Evolutionary conservation across 2,888 invertebrate species (phyloP).

Genomic region (Reticulitermes lucifugus): DNA sequence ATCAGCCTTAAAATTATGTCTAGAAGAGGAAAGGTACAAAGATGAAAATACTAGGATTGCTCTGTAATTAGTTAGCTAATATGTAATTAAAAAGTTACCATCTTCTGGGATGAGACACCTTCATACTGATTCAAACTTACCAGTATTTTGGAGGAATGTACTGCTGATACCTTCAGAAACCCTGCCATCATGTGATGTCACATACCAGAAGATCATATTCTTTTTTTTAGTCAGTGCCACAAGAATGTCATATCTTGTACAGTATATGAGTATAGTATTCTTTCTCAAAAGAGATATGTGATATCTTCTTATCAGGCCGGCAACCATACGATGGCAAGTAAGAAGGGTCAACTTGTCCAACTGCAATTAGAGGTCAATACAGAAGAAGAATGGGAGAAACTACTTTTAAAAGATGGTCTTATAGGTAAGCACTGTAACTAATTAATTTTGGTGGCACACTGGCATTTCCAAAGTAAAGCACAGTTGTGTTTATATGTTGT

Average conservation of each 20-base stretch:
- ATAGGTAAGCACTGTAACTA: constrained; percentile 68
- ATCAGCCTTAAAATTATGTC: background rate
- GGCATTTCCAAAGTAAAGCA: no score
- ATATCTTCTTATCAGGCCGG: background rate
- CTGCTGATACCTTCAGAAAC: no score
- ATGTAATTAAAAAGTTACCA: background rate
- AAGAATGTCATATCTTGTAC: no score
- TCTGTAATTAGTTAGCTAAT: background rate
- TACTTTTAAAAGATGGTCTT: constrained; percentile 80
- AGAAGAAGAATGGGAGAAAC: constrained; percentile 88
- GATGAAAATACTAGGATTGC: background rate
- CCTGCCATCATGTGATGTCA: no score
- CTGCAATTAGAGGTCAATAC: constrained; percentile 83
- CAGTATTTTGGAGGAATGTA: no score
- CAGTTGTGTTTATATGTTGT: no score
- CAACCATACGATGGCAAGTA: constrained; percentile 65
- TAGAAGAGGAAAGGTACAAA: constrained; percentile 1
- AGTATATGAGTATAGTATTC: background rate
- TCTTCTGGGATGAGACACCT: no score
- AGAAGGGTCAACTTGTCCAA: constrained; percentile 81
- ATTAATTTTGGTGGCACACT: no score
- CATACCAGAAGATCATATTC: no score
- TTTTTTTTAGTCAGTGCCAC: no score
- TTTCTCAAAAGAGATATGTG: background rate
- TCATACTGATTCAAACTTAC: no score